These are phyloP conservation scores for Strigops habroptila DNA, from an alignment of 2,113 vertebrate species.

Conservation along the genomic window DNA sequence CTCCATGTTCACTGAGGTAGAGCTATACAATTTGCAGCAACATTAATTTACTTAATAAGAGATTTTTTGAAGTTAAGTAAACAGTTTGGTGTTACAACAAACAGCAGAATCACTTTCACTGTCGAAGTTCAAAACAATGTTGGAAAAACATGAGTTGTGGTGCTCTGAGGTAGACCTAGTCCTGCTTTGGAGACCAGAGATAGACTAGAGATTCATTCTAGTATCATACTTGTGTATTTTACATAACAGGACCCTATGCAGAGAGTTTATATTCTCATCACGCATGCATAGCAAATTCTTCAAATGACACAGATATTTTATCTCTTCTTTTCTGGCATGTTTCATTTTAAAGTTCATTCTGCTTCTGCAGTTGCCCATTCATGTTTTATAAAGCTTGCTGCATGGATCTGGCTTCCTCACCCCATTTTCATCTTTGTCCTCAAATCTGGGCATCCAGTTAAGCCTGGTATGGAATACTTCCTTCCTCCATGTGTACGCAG, in stretches of 20 bases:
- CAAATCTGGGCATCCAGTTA: accelerated
- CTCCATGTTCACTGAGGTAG: background rate
- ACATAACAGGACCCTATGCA: background rate
- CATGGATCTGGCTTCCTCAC: background rate
- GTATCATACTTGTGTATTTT: background rate
- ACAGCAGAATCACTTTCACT: background rate
- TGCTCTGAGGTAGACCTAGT: background rate
- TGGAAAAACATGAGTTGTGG: background rate
- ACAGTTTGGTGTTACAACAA: background rate
- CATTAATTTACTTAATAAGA: background rate
- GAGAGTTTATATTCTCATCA: background rate
- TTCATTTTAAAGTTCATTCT: background rate
- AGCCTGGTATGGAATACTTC: background rate
- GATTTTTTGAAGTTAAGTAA: background rate
- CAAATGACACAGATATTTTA: background rate
- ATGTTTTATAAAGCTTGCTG: background rate
- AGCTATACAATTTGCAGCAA: background rate
- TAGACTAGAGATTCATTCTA: background rate
- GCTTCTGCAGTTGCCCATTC: background rate
- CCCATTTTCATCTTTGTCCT: background rate
- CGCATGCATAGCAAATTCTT: background rate
- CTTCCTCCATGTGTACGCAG: background rate
- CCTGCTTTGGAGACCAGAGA: background rate
- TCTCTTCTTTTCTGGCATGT: background rate
- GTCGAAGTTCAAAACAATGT: background rate